Percentiles rank a stretch among this genome's conserved stretches.
Evolutionary conservation across 2,888 invertebrate species (phyloP).

Genomic region (Sesia apiformis): DNA sequence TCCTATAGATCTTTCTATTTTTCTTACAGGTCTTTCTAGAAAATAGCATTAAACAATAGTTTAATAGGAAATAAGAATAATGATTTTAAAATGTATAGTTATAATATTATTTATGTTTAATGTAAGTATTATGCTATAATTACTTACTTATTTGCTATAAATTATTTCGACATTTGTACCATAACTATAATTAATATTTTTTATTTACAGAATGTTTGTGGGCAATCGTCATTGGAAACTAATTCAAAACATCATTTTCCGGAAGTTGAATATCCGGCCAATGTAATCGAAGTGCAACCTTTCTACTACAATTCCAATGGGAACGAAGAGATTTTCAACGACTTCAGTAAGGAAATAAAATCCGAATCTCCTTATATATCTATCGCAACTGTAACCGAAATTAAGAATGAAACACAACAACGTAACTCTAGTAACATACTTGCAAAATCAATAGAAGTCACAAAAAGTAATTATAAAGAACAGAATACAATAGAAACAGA

Average conservation of each 20-base stretch:
- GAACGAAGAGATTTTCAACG: conserved; percentile 9
- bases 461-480: not conserved
- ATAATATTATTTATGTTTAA: not conserved
- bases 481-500: not conserved
- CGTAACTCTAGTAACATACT: too few species aligned
- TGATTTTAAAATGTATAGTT: not conserved
- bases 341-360: conserved; percentile 7
- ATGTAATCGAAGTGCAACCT: conserved; percentile 19
- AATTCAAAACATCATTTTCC: conserved; percentile 7
- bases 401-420: not conserved
- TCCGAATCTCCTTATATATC: not conserved
- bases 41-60: not conserved
- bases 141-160: too few species aligned
- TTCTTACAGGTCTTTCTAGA: not conserved
- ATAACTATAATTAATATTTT: not conserved
- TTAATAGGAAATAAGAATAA: not conserved
- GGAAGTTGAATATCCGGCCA: conserved; percentile 18
- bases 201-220: conserved; percentile 1
- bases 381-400: not conserved
- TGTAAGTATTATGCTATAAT: not conserved
- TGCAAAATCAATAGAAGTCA: too few species aligned
- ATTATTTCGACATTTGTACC: not conserved
- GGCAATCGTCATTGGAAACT: conserved; percentile 3
- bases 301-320: conserved; percentile 29
- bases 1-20: too few species aligned